These are phyloP conservation scores for Ctenicera cuprea DNA, from an alignment of 2,888 invertebrate species.

Conservation along the genomic window DNA sequence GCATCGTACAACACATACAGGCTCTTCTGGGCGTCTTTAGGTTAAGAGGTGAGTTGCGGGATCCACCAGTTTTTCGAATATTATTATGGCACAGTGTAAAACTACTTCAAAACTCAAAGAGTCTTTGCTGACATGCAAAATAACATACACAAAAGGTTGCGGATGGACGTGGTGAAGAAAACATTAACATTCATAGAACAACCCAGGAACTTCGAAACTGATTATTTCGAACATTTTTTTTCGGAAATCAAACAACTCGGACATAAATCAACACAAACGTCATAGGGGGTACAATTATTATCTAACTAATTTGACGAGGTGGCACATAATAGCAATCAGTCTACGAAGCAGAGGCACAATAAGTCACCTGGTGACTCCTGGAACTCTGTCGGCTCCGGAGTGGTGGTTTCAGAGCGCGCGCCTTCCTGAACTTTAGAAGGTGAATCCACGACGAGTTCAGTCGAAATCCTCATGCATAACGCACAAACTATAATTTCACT, in stretches of 20 bases:
- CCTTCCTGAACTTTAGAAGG: conserved; percentile 65
- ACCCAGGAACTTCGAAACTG: conserved; percentile 47
- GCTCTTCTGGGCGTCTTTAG: conserved; percentile 51
- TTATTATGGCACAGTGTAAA: conserved; percentile 21
- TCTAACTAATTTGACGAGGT: conserved; percentile 49
- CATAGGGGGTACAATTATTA: conserved; percentile 13
- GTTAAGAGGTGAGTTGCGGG: conserved; percentile 2
- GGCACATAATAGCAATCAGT: conserved; percentile 52
- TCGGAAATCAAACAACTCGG: not conserved
- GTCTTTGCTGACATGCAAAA: conserved; percentile 49
- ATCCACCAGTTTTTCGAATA: conserved; percentile 23
- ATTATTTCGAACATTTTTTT: conserved; percentile 39
- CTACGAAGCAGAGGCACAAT: conserved; percentile 60
- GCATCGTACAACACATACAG: conserved; percentile 60
- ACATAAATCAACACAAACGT: conserved; percentile 31
- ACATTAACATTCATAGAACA: conserved; percentile 23
- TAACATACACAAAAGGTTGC: conserved; percentile 35
- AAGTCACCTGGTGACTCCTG: conserved; percentile 69
- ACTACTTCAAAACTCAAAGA: conserved; percentile 18
- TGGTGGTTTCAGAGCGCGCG: conserved; percentile 66
- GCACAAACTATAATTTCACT: conserved; percentile 35
- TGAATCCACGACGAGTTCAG: conserved; percentile 69
- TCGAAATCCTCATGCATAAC: conserved; percentile 61
- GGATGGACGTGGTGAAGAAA: conserved; percentile 13
- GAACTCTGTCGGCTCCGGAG: conserved; percentile 64